Percentiles rank a stretch among this genome's conserved stretches.
These are phyloP conservation scores for Aegypius monachus DNA, from an alignment of 2,113 vertebrate species.

Conservation along the genomic window DNA sequence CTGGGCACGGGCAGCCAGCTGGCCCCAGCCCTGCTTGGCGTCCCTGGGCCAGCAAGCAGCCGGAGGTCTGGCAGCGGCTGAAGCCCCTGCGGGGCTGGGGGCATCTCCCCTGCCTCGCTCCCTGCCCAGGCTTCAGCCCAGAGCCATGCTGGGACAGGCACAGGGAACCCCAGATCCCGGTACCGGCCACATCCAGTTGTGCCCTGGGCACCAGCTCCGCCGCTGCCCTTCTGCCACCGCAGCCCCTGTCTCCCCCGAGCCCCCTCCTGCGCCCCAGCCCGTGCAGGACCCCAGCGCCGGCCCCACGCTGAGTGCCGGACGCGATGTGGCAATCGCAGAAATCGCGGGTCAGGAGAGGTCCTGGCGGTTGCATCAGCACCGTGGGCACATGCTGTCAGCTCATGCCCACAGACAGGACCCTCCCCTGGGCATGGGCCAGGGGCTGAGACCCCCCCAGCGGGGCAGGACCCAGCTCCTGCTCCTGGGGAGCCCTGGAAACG, in stretches of 20 bases:
- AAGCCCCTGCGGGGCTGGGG: not conserved
- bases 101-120: not conserved
- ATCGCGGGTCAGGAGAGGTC: not conserved
- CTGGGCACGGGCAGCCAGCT: not conserved
- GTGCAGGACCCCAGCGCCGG: not conserved
- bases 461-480: not conserved
- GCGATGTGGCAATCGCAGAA: not conserved
- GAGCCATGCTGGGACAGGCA: rapidly evolving
- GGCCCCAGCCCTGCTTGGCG: not conserved
- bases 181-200: not conserved
- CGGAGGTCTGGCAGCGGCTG: not conserved
- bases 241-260: rapidly evolving
- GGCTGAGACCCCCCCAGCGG: not conserved
- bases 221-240: rapidly evolving
- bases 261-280: not conserved
- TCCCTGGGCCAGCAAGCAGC: not conserved
- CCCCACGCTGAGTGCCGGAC: not conserved
- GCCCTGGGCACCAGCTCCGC: not conserved
- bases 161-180: rapidly evolving
- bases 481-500: not conserved
- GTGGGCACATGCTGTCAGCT: rapidly evolving
- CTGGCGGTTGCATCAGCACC: not conserved
- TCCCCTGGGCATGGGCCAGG: rapidly evolving
- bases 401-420: not conserved
- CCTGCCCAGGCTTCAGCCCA: not conserved